Evolutionary conservation across 2,113 vertebrate genomes (phyloP), one percentile per base, ranked within the genome.

Genomic region (Hucho hucho): DNA sequence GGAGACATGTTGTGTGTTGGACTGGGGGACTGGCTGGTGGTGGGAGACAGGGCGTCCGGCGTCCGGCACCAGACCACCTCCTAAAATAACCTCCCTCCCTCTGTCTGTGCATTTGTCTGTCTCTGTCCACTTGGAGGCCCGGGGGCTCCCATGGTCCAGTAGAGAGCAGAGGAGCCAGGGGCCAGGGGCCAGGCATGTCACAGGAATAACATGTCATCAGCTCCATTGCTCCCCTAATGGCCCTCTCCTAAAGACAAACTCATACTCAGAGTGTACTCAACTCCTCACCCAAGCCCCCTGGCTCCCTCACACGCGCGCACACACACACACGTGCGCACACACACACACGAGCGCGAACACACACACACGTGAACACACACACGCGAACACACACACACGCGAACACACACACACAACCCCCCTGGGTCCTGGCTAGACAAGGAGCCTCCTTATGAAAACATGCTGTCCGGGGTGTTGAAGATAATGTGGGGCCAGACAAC

Each of bases 141-240:
- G 20, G 3, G 46, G 88, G 85, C 90, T 90, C 85, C 86, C 81
- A 64, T 79, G 75, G 87, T 79, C 76, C 83, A 49, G 69, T 75
- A 49, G 12, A 65, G 16, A 69, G 77, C 81, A 71, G 79, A 83
- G 80, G 14, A 56, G 53, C 24, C 24, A 86, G 84, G 79, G 81
- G 84, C 79, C 83, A 84, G 89, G 86, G 80, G 76, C 82, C 88
- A 83, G 87, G 83, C 86, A 82, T 71, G 86, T 85, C 86, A 88
- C 88, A 93, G 88, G 91, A 92, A 92, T 88, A 90, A 87, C 90
- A 89, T 93, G 92, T 93, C 92, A 92, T 91, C 91, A 85, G 88
- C 88, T 88, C 87, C 90, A 91, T 86, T 56, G 66, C 88, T 87
- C 83, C 75, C 73, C 74, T 92, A 90, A 90, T 92, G 90, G 85